Evolutionary conservation across 2,888 invertebrate genomes (phyloP), one percentile per base, ranked within the genome.

Genomic region (Synanthedon formicaeformis): DNA sequence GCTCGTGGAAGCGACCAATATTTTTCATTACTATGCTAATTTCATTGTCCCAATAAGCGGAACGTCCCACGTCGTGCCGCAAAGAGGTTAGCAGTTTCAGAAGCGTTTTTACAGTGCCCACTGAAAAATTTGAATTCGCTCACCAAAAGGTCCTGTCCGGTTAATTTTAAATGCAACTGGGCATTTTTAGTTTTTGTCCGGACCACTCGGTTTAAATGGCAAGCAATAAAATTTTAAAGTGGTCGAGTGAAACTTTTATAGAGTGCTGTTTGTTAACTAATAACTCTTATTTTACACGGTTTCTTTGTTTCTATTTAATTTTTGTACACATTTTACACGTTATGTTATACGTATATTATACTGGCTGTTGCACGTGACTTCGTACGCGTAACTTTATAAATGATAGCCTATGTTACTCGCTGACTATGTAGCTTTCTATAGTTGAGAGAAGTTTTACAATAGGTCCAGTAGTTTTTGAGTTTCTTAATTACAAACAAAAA

Each of bases 1-100:
- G 64, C 65, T 64, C 59, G 60, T 59, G 64, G 65, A 58, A 68
- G 62, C 73, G 75, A 73, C 81, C 84, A 83, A 85, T 84, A 83
- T 85, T 84, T 85, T 85, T 85, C 84, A 86, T 86, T 84, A 84
- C 81, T 84, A 86, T 86, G 84, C 82, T 86, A 86, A 86, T 86
- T 83, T 78, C 80, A 82, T 85, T 85, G 78, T 78, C 63, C 80
- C 80, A 82, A 85, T 84, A 80, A 84, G 83, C 75, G 81, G 67
- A 71, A 73, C 66, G 73, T 66, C 71, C 76, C 61, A 61, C 60
- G 59, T 56, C 69, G 63, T 63, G 69, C 77, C 79, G 74, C 81
- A 83, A 81, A 83, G 78, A 81, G 81, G 79, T 82, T 82, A 78
- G 78, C 78, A 67, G 75, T 77, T 78, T 72, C 75, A 75, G 72